Evolutionary conservation across 2,113 vertebrate species (phyloP).

Genomic region (Nymphicus hollandicus): DNA sequence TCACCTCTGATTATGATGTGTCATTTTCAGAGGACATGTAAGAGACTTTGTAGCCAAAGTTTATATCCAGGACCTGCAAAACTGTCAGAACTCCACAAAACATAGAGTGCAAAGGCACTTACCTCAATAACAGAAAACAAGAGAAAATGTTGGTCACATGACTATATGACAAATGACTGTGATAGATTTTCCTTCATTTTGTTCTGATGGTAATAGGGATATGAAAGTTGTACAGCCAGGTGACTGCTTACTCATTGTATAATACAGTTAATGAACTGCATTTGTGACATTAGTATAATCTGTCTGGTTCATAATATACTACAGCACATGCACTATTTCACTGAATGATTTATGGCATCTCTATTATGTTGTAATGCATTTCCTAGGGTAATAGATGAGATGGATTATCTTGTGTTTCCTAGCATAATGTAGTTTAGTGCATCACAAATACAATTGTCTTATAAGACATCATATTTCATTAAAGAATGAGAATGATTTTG

Average conservation of each 20-base stretch:
- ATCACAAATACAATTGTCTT: constrained; percentile 27
- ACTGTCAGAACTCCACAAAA: not conserved
- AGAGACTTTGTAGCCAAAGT: not conserved
- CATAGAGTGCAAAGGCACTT: not conserved
- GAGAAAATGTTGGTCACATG: not conserved
- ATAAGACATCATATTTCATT: constrained; percentile 6
- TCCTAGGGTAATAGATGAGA: constrained; percentile 29
- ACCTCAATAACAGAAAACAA: not conserved
- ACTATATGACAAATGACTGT: not conserved
- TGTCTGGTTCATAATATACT: constrained; percentile 30
- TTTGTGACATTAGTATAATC: constrained; percentile 40
- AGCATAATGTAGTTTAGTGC: not conserved
- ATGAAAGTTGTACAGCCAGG: constrained; percentile 23
- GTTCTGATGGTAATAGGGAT: not conserved
- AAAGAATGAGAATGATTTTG: not conserved
- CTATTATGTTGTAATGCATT: constrained; percentile 29
- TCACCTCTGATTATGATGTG: not conserved
- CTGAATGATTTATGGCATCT: constrained; percentile 40
- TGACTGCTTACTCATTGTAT: constrained; percentile 17
- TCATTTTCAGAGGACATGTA: not conserved
- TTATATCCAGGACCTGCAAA: not conserved
- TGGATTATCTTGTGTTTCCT: constrained; percentile 36
- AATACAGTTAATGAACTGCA: constrained; percentile 40
- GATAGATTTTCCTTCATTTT: not conserved
- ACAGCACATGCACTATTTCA: not conserved